Evolutionary conservation across 2,888 invertebrate genomes (phyloP), one percentile per base, ranked within the genome.

Genomic region (Drosophila falleni): DNA sequence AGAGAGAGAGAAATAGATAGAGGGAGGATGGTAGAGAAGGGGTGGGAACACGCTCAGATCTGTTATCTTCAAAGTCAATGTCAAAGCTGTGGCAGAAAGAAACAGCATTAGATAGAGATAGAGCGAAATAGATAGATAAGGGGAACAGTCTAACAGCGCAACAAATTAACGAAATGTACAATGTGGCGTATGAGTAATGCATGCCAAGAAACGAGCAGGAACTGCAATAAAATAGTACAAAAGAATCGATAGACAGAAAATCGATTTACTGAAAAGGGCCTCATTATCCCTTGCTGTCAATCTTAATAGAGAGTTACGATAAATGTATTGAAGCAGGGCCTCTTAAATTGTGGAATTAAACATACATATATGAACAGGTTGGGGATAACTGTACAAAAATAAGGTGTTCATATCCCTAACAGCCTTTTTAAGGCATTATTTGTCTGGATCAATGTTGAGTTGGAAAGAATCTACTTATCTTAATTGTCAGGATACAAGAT

Each of bases 51-150:
- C 47, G 44, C 61, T 62, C 46, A 41, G 54, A 46, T 73, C 65
- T 55, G 61, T 69, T 82, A 82, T 87, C 86, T 72, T 73, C 78
- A 87, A 87, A 87, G 86, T 90, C 84, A 87, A 85, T 86, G 90
- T 84, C 89, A 89, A 86, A 84, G 86, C 76, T 74, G 72, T 50
- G 47, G 46, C 53, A 53, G 66, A 55, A 49, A 58, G 23, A 62
- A 60, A 50, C 26, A 41, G 51, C 46, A 35, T 19, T 29, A 49
- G 23, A 41, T 11, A 13, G 15, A 13, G 9, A 53, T 1, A 35
- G 39, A 61, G 9, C 11, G 61, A 44, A 54, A 55, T 50, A 56
- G 10, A 59, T 39, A 37, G 68, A 71, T 49, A 65, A 42, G 44
- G 44, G 35, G 42, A 33, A 46, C 41, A 31, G 65, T 23, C 53